Evolutionary conservation across 2,888 invertebrate species (phyloP).

Genomic region (Zygogramma bicolorata): DNA sequence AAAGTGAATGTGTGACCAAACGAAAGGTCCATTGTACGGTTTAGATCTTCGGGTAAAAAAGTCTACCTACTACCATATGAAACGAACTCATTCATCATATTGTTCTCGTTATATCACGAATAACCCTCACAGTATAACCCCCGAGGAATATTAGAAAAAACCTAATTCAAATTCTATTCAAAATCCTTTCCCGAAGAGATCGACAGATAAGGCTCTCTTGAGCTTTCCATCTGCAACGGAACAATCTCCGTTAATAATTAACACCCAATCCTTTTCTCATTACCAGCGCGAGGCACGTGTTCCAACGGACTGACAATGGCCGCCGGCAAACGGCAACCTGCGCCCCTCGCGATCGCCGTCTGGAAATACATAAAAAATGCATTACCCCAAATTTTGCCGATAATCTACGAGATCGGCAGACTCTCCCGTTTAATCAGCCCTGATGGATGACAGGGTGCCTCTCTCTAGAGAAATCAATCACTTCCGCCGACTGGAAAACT

Average conservation of each 20-base stretch:
- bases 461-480: conserved; percentile 66
- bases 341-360: neutral
- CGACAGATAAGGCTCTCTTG: neutral
- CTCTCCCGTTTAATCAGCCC: conserved; percentile 63
- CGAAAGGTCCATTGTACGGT: too few relatives aligned
- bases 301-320: neutral
- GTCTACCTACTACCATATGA: too few relatives aligned
- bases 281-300: neutral
- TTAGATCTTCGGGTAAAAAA: too few relatives aligned
- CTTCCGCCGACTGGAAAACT: conserved; percentile 61
- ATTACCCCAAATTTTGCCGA: conserved; percentile 62
- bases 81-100: too few relatives aligned
- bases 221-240: neutral
- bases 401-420: conserved; percentile 60
- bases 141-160: too few relatives aligned
- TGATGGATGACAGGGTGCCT: conserved; percentile 63
- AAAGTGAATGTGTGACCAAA: too few relatives aligned
- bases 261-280: conserved; percentile 9
- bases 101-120: too few relatives aligned
- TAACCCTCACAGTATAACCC: too few relatives aligned
- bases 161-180: too few relatives aligned
- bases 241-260: conserved; percentile 4
- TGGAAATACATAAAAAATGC: conserved; percentile 60
- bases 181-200: neutral
- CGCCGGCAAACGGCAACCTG: neutral